Percentiles rank a stretch among this genome's conserved stretches.
These are phyloP conservation scores for Agapornis canus DNA, from an alignment of 2,797 vertebrate species.

Conservation along the genomic window DNA sequence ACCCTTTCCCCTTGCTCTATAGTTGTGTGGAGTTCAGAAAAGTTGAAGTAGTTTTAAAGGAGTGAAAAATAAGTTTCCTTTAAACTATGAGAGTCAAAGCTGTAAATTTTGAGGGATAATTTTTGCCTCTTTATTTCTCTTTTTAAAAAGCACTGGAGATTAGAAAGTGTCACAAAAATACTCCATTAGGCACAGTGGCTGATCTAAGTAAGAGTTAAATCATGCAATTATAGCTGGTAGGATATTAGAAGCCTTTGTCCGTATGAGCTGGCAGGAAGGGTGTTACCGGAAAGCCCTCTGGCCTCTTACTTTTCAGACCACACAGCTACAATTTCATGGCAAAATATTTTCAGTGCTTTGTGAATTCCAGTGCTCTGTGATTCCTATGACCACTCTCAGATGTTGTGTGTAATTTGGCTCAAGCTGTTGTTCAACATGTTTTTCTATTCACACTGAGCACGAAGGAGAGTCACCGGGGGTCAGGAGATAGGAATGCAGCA, in stretches of 20 bases:
- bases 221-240: not conserved
- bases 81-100: not conserved
- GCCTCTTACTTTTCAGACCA: not conserved
- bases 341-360: not conserved
- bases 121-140: not conserved
- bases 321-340: not conserved
- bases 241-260: not conserved
- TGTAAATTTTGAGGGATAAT: not conserved
- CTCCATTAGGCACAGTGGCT: fast-evolving
- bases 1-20: not conserved
- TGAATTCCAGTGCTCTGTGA: not conserved
- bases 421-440: not conserved
- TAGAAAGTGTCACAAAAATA: fast-evolving
- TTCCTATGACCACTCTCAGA: not conserved
- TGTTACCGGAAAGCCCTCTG: not conserved
- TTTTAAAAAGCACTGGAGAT: not conserved
- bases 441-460: not conserved
- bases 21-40: not conserved
- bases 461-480: not conserved
- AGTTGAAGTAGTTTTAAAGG: not conserved
- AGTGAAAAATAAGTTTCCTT: not conserved
- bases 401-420: not conserved
- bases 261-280: not conserved
- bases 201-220: not conserved
- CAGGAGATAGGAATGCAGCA: fast-evolving